phyloP scores from a whole-genome alignment of 1,140 invertebrate genomes.

The Brachionus rotundiformis region DNA sequence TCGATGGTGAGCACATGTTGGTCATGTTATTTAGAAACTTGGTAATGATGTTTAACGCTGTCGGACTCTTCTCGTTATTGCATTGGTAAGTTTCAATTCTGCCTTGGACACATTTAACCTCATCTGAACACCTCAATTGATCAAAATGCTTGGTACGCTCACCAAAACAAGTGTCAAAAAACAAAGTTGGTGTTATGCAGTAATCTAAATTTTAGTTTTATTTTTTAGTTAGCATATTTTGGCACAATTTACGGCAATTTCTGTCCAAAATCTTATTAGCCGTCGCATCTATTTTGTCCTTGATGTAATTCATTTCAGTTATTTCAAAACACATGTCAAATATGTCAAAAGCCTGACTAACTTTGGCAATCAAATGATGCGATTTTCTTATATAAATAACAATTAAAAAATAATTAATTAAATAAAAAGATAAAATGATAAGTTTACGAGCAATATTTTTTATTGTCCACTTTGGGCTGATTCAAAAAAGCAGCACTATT shows the following conservation, averaged over 20 bases:
- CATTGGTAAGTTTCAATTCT: constrained; percentile 30
- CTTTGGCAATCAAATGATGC: constrained; percentile 11
- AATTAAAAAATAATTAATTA: neutral
- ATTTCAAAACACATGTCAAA: constrained; percentile 38
- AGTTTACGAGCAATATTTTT: constrained; percentile 51
- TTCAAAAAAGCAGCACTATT: constrained; percentile 23
- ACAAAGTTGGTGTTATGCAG: constrained; percentile 6
- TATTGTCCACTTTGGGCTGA: constrained; percentile 42
- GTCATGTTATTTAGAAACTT: neutral
- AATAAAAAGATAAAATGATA: too few species aligned
- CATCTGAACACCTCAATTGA: neutral
- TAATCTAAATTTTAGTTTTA: constrained; percentile 17
- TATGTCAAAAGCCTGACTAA: constrained; percentile 19
- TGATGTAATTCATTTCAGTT: constrained; percentile 20
- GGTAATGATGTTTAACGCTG: constrained; percentile 1
- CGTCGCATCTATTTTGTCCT: neutral
- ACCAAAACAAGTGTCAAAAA: neutral
- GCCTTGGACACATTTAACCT: constrained; percentile 18
- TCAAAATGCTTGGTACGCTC: neutral
- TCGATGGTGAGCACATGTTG: neutral
- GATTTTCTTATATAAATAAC: constrained; percentile 18
- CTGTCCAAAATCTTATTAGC: constrained; percentile 12
- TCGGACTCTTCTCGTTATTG: neutral
- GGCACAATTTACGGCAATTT: constrained; percentile 7
- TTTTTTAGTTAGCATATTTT: neutral